These are phyloP conservation scores for Osmerus eperlanus DNA, from an alignment of 2,113 vertebrate species.

Conservation along the genomic window DNA sequence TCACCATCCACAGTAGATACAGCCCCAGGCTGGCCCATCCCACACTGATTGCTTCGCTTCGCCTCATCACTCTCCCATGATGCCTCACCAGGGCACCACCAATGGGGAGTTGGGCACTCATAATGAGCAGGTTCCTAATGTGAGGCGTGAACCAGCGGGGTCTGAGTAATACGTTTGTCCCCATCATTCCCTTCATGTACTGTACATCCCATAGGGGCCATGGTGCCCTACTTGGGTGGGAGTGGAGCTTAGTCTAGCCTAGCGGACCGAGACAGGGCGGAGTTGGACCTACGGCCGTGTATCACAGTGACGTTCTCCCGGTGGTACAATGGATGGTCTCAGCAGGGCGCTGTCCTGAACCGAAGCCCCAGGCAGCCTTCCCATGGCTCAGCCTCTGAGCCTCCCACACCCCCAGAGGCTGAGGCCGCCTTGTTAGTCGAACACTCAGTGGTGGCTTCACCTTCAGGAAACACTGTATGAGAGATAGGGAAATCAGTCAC, in stretches of 20 bases:
- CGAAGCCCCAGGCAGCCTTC: background rate
- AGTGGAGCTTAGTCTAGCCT: background rate
- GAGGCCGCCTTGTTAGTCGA: background rate
- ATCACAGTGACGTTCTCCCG: background rate
- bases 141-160: background rate
- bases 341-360: background rate
- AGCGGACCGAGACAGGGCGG: background rate
- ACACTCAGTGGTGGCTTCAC: background rate
- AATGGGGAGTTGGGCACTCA: background rate
- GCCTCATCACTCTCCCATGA: slow-evolving; percentile 8
- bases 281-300: background rate
- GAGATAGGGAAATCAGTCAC: background rate
- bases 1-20: background rate
- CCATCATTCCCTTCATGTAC: background rate
- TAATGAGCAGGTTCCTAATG: background rate
- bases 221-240: background rate
- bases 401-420: background rate
- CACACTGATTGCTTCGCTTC: background rate
- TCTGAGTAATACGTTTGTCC: slow-evolving; percentile 9
- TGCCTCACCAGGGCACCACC: background rate
- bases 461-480: background rate
- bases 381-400: background rate
- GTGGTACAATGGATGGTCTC: background rate
- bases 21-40: background rate
- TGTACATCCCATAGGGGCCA: background rate